Evolutionary conservation across 2,797 vertebrate genomes (phyloP).

Genomic region (Poliocrania exsul): DNA sequence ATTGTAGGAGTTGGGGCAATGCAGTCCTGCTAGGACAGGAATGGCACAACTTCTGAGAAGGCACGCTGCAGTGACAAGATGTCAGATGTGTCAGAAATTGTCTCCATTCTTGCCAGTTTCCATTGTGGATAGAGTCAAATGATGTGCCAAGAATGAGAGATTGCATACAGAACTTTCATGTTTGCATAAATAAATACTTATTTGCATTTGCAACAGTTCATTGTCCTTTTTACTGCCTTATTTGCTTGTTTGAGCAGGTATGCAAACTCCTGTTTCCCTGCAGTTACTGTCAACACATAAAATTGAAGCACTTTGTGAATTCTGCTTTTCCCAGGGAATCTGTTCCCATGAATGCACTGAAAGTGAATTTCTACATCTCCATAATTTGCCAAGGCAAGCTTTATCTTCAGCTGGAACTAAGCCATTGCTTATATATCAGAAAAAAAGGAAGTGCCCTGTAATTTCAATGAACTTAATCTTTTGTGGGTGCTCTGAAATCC

Average conservation of each 20-base stretch:
- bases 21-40: background rate
- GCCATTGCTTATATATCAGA: background rate
- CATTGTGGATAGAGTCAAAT: background rate
- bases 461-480: conserved; percentile 22
- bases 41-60: background rate
- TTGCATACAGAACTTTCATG: background rate
- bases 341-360: background rate
- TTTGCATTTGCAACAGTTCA: background rate
- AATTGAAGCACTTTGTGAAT: background rate
- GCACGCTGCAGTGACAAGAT: background rate
- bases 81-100: background rate
- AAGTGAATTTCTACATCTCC: background rate
- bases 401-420: conserved; percentile 32
- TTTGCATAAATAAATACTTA: background rate
- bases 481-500: background rate
- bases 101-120: background rate
- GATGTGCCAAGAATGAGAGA: background rate
- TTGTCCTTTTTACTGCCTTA: background rate
- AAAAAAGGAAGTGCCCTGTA: background rate
- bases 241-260: background rate
- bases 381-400: background rate
- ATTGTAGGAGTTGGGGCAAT: background rate
- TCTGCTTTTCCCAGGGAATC: conserved; percentile 1
- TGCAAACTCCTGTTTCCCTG: background rate
- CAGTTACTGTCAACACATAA: background rate